Conservation (phyloP, 2,113 vertebrate species). For the Oceanites oceanicus region DNA sequence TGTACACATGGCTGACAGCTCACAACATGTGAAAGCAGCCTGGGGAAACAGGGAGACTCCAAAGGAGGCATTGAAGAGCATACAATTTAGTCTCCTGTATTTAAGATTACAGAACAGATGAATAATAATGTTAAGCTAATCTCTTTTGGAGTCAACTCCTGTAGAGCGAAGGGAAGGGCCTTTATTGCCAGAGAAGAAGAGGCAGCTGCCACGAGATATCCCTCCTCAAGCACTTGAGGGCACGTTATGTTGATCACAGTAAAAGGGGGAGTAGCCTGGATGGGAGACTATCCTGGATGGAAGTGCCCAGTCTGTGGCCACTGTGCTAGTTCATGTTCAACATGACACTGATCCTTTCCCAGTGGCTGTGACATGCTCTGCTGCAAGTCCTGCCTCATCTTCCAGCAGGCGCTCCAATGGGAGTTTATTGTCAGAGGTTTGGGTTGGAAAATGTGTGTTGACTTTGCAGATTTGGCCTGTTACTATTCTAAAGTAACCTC, state of each 20-base stretch:
- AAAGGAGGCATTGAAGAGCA: neutral
- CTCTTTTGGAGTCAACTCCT: neutral
- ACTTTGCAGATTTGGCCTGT: neutral
- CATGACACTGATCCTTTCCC: neutral
- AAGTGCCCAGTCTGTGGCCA: accelerated
- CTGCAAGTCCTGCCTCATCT: neutral
- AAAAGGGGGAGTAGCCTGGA: neutral
- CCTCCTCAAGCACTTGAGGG: neutral
- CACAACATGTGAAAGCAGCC: neutral
- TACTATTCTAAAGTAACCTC: neutral
- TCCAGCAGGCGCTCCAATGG: neutral
- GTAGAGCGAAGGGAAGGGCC: neutral
- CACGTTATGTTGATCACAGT: accelerated
- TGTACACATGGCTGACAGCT: neutral
- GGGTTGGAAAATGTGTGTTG: neutral
- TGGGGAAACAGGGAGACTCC: neutral
- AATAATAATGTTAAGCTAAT: neutral
- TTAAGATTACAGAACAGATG: neutral
- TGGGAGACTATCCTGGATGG: neutral
- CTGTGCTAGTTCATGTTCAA: neutral
- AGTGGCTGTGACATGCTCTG: neutral
- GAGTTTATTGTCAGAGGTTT: neutral
- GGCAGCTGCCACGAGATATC: neutral
- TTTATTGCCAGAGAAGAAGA: neutral
- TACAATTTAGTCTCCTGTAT: neutral